phyloP scores from a whole-genome alignment of 2,888 invertebrate species.

The Trichogramma dendrolimi region DNA sequence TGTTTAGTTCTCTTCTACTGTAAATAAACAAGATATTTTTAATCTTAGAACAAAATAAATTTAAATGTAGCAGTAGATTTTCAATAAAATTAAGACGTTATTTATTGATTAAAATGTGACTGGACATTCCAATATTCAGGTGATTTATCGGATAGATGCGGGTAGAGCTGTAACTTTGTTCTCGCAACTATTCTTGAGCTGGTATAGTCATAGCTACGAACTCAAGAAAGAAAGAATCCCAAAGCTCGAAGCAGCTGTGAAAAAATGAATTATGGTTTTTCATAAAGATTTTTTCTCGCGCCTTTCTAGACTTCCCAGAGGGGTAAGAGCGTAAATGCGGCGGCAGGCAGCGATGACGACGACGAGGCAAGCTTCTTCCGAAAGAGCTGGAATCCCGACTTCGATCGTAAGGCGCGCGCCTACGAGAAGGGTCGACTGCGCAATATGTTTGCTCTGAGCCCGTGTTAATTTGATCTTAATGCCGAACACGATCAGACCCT shows the following conservation, averaged over 20 bases:
- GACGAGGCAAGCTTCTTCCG: neutral
- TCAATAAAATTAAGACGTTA: too few relatives aligned
- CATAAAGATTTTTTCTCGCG: conserved; percentile 25
- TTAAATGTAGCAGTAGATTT: too few relatives aligned
- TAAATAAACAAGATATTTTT: too few relatives aligned
- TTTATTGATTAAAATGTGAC: too few relatives aligned
- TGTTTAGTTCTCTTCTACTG: neutral
- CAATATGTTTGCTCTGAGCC: conserved; percentile 19
- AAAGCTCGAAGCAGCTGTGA: conserved; percentile 22
- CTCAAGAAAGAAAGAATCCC: conserved; percentile 8
- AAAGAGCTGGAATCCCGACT: conserved; percentile 10
- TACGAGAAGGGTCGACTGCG: conserved; percentile 4
- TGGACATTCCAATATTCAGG: conserved; percentile 3
- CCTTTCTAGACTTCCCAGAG: conserved; percentile 1
- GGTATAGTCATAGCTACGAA: neutral
- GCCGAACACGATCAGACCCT: conserved; percentile 2
- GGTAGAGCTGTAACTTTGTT: conserved; percentile 18
- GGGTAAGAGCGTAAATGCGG: neutral
- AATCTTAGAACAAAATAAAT: too few relatives aligned
- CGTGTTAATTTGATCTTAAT: conserved; percentile 22
- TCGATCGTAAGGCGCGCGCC: neutral
- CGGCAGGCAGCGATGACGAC: too few relatives aligned
- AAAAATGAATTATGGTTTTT: conserved; percentile 28
- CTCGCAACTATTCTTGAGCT: neutral
- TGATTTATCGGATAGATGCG: conserved; percentile 12